These are phyloP conservation scores for Perca schrenkii DNA, from an alignment of 2,113 vertebrate species.

Conservation along the genomic window DNA sequence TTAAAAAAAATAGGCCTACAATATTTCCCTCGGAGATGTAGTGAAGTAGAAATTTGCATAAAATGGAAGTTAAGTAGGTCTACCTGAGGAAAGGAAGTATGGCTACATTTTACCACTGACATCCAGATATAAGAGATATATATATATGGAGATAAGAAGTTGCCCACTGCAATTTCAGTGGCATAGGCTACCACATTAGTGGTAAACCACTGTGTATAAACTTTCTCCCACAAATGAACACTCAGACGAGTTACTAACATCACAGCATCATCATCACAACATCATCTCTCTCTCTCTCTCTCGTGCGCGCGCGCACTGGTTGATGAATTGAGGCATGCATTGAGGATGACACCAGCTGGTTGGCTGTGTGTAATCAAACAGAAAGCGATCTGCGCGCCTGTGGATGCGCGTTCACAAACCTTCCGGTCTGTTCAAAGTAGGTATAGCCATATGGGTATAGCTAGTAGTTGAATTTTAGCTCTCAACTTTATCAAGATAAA, in stretches of 20 bases:
- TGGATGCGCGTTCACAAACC: conserved; percentile 85
- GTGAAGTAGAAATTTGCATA: too few species aligned
- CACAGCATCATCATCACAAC: background rate
- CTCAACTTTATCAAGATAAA: conserved; percentile 60
- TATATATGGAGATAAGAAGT: too few species aligned
- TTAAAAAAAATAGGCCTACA: too few species aligned
- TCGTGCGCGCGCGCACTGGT: fast-evolving
- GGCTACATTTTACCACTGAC: too few species aligned
- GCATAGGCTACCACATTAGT: too few species aligned
- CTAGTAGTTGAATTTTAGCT: conserved; percentile 66
- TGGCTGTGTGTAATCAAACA: conserved; percentile 53
- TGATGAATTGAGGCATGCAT: background rate
- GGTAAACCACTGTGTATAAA: too few species aligned
- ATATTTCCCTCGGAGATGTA: too few species aligned
- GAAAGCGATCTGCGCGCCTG: conserved; percentile 66
- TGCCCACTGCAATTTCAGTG: too few species aligned
- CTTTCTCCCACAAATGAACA: too few species aligned
- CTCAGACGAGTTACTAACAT: background rate
- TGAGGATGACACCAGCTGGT: conserved; percentile 61
- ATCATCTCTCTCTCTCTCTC: background rate
- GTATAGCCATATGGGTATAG: conserved; percentile 43
- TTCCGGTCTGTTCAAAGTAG: conserved; percentile 85
- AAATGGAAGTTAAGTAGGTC: too few species aligned
- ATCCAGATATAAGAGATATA: too few species aligned
- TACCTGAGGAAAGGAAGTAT: too few species aligned